Evolutionary conservation across 2,113 vertebrate species (phyloP), one percentile per base, ranked within the genome.

Genomic region (Panthera leo): DNA sequence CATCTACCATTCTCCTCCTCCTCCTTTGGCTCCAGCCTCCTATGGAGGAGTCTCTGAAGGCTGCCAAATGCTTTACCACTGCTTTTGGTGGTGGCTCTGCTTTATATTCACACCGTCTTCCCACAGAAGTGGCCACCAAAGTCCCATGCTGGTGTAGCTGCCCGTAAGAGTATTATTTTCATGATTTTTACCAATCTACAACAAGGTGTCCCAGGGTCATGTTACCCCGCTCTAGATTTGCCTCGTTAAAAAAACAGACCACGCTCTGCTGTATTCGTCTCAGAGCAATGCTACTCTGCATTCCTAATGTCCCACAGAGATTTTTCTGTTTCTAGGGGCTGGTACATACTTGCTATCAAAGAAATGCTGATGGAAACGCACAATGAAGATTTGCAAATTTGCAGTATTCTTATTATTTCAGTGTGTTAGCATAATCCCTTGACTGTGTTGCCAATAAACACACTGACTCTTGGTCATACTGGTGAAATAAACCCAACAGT

Each of bases 361-460:
- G 53, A 76, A n/a, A 92, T 68, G 45, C 45, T 75, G 21, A 27
- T n/a, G 27, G 75, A 83, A 86, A 97, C 42, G 31, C 15, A 87
- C 82, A 68, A 79, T 36, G 53, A 92, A 87, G 48, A 92, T 65
- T 55, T 58, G 15, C n/a, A 16, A 55, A 67, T 51, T 83, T 73
- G 29, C 4, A 68, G 58, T 36, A 70, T 75, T 80, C 70, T 79
- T 68, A 73, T 96, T 91, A 86, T 80, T 96, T 91, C 79, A 84
- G 6, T 85, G 12, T 94, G 48, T 85, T 80, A 70, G 23, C 58
- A 42, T 36, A 42, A 29, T 61, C 39, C 14, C 45, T 79, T 58
- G 25, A 67, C 23, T 61, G 18, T 19, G 16, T 76, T 90, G 36
- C 71, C 31, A 45, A 11, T 45, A 80, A 80, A 34, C 51, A 78